Evolutionary conservation across 2,113 vertebrate genomes (phyloP).

Genomic region (Tapirus terrestris): DNA sequence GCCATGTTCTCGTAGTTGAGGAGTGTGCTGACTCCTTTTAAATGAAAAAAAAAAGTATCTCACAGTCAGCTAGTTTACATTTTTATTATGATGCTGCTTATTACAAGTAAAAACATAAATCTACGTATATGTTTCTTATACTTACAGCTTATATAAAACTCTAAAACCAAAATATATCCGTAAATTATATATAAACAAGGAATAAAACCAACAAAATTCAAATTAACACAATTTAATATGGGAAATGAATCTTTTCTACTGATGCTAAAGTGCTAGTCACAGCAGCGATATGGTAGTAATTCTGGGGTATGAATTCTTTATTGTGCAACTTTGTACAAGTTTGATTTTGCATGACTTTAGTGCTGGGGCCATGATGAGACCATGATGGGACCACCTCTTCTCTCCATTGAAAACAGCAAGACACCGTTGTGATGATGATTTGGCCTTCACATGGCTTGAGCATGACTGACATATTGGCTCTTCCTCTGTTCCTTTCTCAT

Average conservation of each 20-base stretch:
- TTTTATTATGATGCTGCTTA: conserved; percentile 20
- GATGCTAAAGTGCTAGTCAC: neutral
- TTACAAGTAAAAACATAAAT: conserved; percentile 15
- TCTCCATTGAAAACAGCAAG: neutral
- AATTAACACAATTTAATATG: neutral
- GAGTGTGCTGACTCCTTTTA: neutral
- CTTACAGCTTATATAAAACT: neutral
- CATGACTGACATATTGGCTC: no score
- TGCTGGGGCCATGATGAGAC: neutral
- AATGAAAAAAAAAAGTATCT: neutral
- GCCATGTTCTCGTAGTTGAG: neutral
- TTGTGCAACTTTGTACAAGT: no score
- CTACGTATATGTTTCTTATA: neutral
- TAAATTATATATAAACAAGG: conserved; percentile 26
- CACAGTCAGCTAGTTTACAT: neutral
- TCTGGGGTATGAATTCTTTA: neutral
- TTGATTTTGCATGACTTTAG: neutral
- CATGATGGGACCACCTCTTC: neutral
- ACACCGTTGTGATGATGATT: neutral
- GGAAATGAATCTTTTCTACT: neutral
- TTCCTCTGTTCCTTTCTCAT: neutral
- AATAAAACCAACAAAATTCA: conserved; percentile 35
- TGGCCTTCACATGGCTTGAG: neutral
- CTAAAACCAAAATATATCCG: conserved; percentile 38
- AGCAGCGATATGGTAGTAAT: neutral